Base-by-base conservation (phyloP, 2,113 vertebrate genomes). In the Acanthisitta chloris region DNA sequence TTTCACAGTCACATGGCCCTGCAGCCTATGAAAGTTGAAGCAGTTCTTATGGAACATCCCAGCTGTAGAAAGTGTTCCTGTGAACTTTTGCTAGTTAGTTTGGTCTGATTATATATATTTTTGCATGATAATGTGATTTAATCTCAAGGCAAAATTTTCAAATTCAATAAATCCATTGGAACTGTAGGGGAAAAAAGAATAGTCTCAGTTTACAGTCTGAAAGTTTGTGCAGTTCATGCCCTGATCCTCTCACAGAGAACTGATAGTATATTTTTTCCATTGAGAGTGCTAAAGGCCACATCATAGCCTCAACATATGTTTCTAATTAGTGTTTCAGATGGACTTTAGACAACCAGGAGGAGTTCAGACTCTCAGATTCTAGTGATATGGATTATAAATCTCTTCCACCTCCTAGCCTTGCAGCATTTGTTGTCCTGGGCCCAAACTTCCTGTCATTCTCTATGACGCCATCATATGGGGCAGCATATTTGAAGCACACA, bases 131-230 rank as follows among this genome's bases (percentile, higher is more conserved):
- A 67, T 19, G 36, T 46, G 23, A 76, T 80, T 91, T 76, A 25
- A 74, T 67, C 40, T 72, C 0, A 0, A 52, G 45, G 36, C 1
- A 94, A 89, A 65, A 26, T 76, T 89, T 92, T 62, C 26, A 74
- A 74, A 74, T 18, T 51, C 5, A 45, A n/a, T 55, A 51, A 51
- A 81, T 26, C 18, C 34, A 46, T 58, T 38, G 74, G 8, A 26
- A 64, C 4, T 74, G 3, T 4, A 19, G 15, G 3, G 20, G 12
- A 6, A 12, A 2, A 4, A 8, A 24, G 51, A 58, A 4, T 10
- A 51, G 9, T 51, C 16, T 77, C 13, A 80, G 7, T 17, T n/a
- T 61, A 28, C 34, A 78, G 26, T 48, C 24, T 42, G 34, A 58
- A 94, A 80, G 17, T 69, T 51, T 5, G 4, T 42, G 33, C 20